Evolutionary conservation across 2,888 invertebrate species (phyloP), one percentile per base, ranked within the genome.

Genomic region (Dryobotodes eremita): DNA sequence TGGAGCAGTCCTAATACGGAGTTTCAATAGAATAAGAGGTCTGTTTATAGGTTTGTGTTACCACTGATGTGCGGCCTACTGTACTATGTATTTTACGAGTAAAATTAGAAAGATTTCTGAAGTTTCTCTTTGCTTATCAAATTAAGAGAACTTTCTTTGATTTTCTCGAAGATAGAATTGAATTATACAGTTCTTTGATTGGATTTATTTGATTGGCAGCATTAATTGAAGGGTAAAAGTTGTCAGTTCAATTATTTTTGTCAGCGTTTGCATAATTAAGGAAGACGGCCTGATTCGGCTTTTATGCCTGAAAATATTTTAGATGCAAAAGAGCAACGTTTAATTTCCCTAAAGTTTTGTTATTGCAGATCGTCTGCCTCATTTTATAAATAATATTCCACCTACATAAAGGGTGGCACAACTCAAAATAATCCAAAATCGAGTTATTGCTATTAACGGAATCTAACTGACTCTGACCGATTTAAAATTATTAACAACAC

Each of bases 221-320:
- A 23, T 57, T 53, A 57, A 83, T 69, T 50, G 50, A 80, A 50
- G 68, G 31, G 50, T 64, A 64, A 82, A 61, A 65, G 15, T 68
- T 15, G 3, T 6, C 15, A 83, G 36, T 77, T 64, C 17, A 57
- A 69, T 64, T 77, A 23, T 26, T 57, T 50, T 57, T n/a, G 46
- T 42, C 11, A 23, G 15, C 26, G 13, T 80, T 55, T 20, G 20
- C 31, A 50, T 26, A 57, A 50, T 42, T 15, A 2, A 13, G 15
- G 10, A 31, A 64, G 11, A 31, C 1, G 0, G 20, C 0, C 6
- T 82, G n/a, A 57, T 31, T 15, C 20, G 17, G 20, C 5, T 26
- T 17, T 42, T n/a, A 1, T 42, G 17, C 0, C 0, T 31, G 15
- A 53, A 26, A 61, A 42, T 15, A 10, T 59, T 48, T 75, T 10